Percentiles rank a stretch among this genome's conserved stretches.
phyloP scores from a whole-genome alignment of 1,140 invertebrate species.

The Lepidotrigona ventralis region DNA sequence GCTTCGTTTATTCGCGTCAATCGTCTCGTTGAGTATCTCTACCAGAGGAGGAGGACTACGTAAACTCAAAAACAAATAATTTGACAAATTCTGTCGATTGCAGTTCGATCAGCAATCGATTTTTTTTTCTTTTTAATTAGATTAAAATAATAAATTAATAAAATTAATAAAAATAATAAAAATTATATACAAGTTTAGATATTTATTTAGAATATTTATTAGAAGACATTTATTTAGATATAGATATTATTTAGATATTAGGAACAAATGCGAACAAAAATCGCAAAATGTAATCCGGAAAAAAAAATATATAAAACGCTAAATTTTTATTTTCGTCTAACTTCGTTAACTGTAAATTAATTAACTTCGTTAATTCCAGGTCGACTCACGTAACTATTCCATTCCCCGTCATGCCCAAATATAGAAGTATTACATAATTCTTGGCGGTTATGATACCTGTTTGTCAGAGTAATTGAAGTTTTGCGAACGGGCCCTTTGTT shows the following conservation, averaged over 20 bases:
- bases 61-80: too few relatives aligned
- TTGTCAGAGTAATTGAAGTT: neutral
- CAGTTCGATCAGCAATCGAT: neutral
- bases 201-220: too few relatives aligned
- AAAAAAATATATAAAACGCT: neutral
- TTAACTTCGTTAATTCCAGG: slow-evolving; percentile 30
- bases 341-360: slow-evolving; percentile 28
- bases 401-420: slow-evolving; percentile 3
- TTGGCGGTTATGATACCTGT: slow-evolving; percentile 6
- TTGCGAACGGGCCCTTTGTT: too few relatives aligned
- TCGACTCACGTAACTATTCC: slow-evolving; percentile 24
- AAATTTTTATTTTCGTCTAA: slow-evolving; percentile 31
- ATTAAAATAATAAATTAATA: too few relatives aligned
- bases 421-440: slow-evolving; percentile 34
- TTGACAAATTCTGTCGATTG: too few relatives aligned
- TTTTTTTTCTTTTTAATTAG: too few relatives aligned
- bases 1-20: neutral
- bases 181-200: too few relatives aligned
- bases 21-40: neutral
- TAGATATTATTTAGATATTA: neutral
- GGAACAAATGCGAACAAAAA: neutral
- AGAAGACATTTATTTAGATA: too few relatives aligned
- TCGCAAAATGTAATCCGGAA: neutral
- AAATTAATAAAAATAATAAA: too few relatives aligned
- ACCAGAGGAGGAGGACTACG: neutral